Base-by-base conservation (phyloP, 1,140 invertebrate species). In the Caenorhabditis elegans region DNA sequence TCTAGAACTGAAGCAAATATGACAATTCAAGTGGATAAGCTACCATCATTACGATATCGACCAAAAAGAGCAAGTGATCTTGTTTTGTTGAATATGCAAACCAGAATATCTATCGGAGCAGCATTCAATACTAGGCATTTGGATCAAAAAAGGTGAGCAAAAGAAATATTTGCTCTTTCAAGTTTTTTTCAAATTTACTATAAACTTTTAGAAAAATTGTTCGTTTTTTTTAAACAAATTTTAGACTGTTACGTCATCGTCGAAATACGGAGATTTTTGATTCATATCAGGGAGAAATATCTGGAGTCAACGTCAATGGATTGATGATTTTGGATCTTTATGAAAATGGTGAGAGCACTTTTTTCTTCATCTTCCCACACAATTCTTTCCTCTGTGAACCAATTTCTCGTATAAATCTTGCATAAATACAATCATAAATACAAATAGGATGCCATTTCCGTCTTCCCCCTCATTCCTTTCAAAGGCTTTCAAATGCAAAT, bases 291-390 rank as follows among this genome's bases (percentile, higher is more conserved):
- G 86, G 86, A 17, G 78, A 81, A 39, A 86, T 87, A 24, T 76
- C 86, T n/a, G 86, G 86, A 28, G 80, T 87, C 47, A 87, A 87
- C 79, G 89, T 87, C 76, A 87, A 87, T 82, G 87, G 87, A 19
- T 28, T 89, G 15, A 53, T 55, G 34, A 70, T 87, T 53, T 78
- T 87, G 22, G 84, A 87, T 53, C 75, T 89, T 11, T 87, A 86
- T 53, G 87, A 86, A 24, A 78, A 83, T 70, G 86, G 86, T 88
- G 51, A 22, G 75, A 34, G 46, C 26, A 3, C 19, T 19, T 26
- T 53, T 39, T 82, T 43, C 31, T 76, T n/a, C 47, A 24, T 76
- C 46, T 46, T 76, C 34, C 60, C 34, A 39, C 60, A 70, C 31
- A 36, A 34, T 26, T 39, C 13, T 53, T 53, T 53, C 60, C 11